Conservation (phyloP, 2,888 invertebrate genomes). For the Sinelater perroti region DNA sequence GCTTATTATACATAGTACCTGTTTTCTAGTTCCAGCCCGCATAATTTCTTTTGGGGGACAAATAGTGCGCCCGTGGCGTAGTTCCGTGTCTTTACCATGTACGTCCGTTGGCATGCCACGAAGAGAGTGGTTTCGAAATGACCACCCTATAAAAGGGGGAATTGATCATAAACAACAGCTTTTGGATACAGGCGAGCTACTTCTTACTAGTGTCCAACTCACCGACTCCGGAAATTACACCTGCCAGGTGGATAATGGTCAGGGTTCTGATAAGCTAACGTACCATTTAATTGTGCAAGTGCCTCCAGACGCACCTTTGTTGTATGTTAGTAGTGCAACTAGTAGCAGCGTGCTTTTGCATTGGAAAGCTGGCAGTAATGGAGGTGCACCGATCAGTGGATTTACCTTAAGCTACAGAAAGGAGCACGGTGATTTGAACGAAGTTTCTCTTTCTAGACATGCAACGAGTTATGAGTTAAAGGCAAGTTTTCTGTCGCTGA, state of each 20-base stretch:
- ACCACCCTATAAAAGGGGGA: constrained; percentile 66
- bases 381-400: constrained; percentile 74
- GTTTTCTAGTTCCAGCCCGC: constrained; percentile 67
- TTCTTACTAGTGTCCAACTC: constrained; percentile 70
- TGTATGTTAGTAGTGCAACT: constrained; percentile 80
- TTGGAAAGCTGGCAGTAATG: constrained; percentile 77
- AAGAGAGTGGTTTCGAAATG: constrained; percentile 72
- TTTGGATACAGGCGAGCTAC: constrained; percentile 71
- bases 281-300: constrained; percentile 76
- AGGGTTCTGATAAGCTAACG: constrained; percentile 72
- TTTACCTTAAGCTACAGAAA: constrained; percentile 74
- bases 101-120: constrained; percentile 72
- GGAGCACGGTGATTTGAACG: constrained; percentile 71
- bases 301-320: constrained; percentile 76
- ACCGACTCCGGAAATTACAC: constrained; percentile 76
- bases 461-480: constrained; percentile 74
- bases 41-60: constrained; percentile 77
- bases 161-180: constrained; percentile 69
- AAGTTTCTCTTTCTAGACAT: constrained; percentile 71
- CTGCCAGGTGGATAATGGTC: constrained; percentile 74
- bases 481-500: constrained; percentile 51
- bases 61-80: constrained; percentile 73
- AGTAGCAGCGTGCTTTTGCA: constrained; percentile 77
- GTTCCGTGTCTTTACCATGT: constrained; percentile 70
- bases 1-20: neutral